Evolutionary conservation across 2,113 vertebrate genomes (phyloP).

Genomic region (Vireo altiloquus): DNA sequence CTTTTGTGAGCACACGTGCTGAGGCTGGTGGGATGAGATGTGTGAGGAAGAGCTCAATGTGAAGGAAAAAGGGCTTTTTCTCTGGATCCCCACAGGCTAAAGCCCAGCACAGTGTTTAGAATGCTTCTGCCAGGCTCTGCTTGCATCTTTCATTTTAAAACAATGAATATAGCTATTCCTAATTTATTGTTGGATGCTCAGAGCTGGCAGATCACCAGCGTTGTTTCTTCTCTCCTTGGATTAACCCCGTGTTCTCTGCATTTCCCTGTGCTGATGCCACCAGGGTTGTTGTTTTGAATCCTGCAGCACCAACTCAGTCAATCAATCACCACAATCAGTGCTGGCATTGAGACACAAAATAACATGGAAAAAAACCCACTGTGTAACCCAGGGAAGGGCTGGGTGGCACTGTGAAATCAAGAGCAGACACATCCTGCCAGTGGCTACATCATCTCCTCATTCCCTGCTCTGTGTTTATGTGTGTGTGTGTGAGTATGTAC

Average conservation of each 20-base stretch:
- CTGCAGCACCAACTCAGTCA: constrained; percentile 17
- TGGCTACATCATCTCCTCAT: not conserved
- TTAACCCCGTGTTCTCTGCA: not conserved
- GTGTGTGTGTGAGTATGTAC: not conserved
- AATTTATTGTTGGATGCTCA: not conserved
- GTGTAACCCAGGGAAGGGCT: not conserved
- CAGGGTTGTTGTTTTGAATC: constrained; percentile 9
- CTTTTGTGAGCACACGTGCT: not conserved
- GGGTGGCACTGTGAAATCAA: constrained; percentile 4
- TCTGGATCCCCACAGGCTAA: not conserved
- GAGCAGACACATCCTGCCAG: constrained; percentile 13
- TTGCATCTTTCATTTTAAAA: not conserved
- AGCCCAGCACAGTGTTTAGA: not conserved
- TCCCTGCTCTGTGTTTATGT: not conserved
- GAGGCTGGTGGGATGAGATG: not conserved
- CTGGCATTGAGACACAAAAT: not conserved
- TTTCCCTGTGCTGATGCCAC: not conserved
- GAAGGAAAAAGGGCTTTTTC: not conserved
- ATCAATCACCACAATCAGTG: constrained; percentile 23
- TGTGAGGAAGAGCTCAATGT: not conserved
- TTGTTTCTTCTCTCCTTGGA: constrained; percentile 17
- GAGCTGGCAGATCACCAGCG: constrained; percentile 3
- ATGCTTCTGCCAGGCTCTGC: not conserved
- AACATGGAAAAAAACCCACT: not conserved
- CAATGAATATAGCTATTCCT: constrained; percentile 12